Conservation (phyloP, 2,797 vertebrate species). For the Sibirionetta formosa region DNA sequence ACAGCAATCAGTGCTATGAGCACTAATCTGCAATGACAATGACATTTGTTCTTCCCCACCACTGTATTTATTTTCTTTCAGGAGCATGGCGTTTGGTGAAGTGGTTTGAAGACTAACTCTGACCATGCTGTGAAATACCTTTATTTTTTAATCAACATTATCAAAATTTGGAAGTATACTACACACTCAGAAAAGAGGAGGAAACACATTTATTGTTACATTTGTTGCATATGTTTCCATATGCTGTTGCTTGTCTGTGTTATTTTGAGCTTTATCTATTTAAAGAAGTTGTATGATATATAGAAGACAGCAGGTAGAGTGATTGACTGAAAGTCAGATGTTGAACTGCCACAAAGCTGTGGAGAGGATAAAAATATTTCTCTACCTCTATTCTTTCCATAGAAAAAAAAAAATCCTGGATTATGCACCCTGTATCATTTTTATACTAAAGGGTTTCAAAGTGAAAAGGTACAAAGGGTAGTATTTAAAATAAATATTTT, state of each 20-base stretch:
- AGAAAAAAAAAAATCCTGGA: background rate
- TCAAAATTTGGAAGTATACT: background rate
- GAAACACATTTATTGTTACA: background rate
- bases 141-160: background rate
- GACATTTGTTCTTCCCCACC: background rate
- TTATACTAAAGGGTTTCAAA: slow-evolving; percentile 45
- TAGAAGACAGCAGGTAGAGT: slow-evolving; percentile 29
- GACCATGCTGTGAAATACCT: background rate
- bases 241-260: background rate
- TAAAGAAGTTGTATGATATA: background rate
- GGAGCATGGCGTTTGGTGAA: background rate
- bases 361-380: slow-evolving; percentile 37
- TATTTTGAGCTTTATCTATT: slow-evolving; percentile 38
- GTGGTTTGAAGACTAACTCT: background rate
- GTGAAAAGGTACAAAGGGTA: slow-evolving; percentile 16
- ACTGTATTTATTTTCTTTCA: background rate
- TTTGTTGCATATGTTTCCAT: background rate
- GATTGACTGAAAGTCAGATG: slow-evolving; percentile 44
- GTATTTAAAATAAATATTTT: slow-evolving; percentile 17
- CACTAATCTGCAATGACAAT: background rate
- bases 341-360: slow-evolving; percentile 25
- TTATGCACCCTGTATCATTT: background rate
- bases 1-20: background rate
- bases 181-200: background rate
- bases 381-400: background rate